Evolutionary conservation across 2,797 vertebrate genomes (phyloP).

Genomic region (Xyrichtys novacula): DNA sequence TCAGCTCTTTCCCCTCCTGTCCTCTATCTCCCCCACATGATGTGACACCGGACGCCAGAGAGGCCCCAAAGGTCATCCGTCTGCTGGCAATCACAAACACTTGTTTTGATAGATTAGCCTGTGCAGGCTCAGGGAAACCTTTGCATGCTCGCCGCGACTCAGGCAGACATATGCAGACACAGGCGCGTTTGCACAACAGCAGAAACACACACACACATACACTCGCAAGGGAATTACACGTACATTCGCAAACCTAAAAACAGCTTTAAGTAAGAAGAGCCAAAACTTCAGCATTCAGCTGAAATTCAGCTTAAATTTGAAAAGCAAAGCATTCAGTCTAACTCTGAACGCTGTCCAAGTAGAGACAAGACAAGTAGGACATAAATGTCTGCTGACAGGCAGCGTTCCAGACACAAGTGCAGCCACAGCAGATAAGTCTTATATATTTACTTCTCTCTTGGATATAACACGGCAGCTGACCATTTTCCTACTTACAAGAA

Average conservation of each 20-base stretch:
- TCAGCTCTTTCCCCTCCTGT: slow-evolving; percentile 56
- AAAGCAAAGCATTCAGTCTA: neutral
- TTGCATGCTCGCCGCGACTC: slow-evolving; percentile 16
- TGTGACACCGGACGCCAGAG: slow-evolving; percentile 63
- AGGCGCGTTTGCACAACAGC: slow-evolving; percentile 7
- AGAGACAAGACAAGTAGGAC: slow-evolving; percentile 13
- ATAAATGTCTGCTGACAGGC: slow-evolving; percentile 23
- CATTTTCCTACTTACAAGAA: neutral
- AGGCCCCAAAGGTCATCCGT: slow-evolving; percentile 75
- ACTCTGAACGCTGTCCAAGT: slow-evolving; percentile 1
- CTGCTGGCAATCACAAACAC: slow-evolving; percentile 74
- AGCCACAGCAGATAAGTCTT: slow-evolving; percentile 12
- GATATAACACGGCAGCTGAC: slow-evolving; percentile 12
- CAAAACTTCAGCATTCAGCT: neutral
- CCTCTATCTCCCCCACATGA: slow-evolving; percentile 56
- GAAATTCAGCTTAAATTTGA: slow-evolving; percentile 12
- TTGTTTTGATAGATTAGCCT: slow-evolving; percentile 79
- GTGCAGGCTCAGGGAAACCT: slow-evolving; percentile 45
- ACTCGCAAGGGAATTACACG: neutral
- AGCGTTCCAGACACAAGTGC: slow-evolving; percentile 13
- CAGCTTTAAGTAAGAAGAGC: neutral
- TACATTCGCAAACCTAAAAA: neutral
- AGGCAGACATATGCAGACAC: slow-evolving; percentile 23
- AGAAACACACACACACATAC: neutral
- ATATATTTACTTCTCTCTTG: slow-evolving; percentile 9